Base-by-base conservation (phyloP, 1,140 invertebrate species). In the Rhagoletis zephyria region DNA sequence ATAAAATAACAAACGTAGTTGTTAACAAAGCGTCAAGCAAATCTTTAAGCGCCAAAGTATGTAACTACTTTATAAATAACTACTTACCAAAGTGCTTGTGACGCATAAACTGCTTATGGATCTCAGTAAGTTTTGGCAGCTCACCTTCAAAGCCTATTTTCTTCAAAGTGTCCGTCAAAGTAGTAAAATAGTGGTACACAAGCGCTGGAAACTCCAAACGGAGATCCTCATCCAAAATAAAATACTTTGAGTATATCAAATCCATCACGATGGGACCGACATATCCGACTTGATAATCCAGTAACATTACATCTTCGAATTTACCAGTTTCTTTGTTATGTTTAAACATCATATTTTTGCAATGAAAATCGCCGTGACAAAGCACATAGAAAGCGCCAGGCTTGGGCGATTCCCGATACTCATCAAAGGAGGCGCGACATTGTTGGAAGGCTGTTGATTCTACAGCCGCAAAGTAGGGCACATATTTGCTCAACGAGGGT, bases 361-460 rank as follows among this genome's bases (percentile, higher is more conserved):
- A 19, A 87, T 91, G 91, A 85, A 91, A 91, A 40, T 91, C 91
- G 0, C 91, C 91, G n/a, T 91, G 91, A 16, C 88, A 88, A 1
- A 91, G 85, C 0, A 91, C 90, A 30, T 91, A 91, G 16, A 88
- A 89, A 0, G 60, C 87, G 59, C 87, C 63, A 0, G 88, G n/a
- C 74, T 89, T 60, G 0, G n/a, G 85, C 42, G 88, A 87, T 0
- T 65, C 64, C 0, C 90, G 88, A 77, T 89, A 88, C 61, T 91
- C 91, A 59, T 7, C 59, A 14, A 88, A 14, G 0, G 81, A 61
- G 1, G 88, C 86, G 9, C 88, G 1, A 56, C 45, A 89, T 7
- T 4, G 61, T n/a, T 64, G 45, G 4, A 91, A 88, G 63, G 88
- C 88, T 12, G 87, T 88, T 45, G 90, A 90, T 16, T 90, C 85